Evolutionary conservation across 2,113 vertebrate genomes (phyloP).

Genomic region (Paramormyrops kingsleyae): DNA sequence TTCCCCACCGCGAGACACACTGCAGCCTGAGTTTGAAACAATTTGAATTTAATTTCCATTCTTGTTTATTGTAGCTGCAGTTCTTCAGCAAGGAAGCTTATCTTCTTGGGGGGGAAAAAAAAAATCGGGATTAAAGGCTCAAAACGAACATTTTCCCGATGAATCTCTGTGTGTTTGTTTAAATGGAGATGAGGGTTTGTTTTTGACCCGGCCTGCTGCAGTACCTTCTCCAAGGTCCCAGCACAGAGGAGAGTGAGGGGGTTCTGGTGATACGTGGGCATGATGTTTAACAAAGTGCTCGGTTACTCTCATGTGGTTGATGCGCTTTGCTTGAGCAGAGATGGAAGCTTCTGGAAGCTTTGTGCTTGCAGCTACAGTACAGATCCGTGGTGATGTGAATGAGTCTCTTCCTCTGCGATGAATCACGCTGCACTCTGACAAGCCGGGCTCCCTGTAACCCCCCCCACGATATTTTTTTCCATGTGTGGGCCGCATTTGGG

Average conservation of each 20-base stretch:
- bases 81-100: not conserved
- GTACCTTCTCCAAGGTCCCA: not conserved
- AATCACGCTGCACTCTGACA: constrained; percentile 40
- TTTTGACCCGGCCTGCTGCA: not conserved
- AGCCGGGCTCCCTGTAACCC: constrained; percentile 26
- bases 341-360: not conserved
- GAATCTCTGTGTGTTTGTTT: not conserved
- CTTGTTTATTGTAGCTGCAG: not conserved
- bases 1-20: not conserved
- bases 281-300: not conserved
- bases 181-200: not conserved
- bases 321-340: not conserved
- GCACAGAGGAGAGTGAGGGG: not conserved
- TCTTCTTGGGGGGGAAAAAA: not conserved
- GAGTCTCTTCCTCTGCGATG: constrained; percentile 27
- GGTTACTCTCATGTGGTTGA: not conserved
- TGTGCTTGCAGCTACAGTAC: not conserved
- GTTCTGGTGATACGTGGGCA: not conserved
- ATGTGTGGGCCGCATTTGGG: constrained; percentile 44
- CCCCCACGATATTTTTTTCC: not conserved
- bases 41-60: not conserved
- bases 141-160: not conserved
- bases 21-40: not conserved
- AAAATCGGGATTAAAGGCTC: not conserved
- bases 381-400: constrained; percentile 33